Base-by-base conservation (phyloP, 1,140 invertebrate species). In the Daktulosphaira vitifoliae region DNA sequence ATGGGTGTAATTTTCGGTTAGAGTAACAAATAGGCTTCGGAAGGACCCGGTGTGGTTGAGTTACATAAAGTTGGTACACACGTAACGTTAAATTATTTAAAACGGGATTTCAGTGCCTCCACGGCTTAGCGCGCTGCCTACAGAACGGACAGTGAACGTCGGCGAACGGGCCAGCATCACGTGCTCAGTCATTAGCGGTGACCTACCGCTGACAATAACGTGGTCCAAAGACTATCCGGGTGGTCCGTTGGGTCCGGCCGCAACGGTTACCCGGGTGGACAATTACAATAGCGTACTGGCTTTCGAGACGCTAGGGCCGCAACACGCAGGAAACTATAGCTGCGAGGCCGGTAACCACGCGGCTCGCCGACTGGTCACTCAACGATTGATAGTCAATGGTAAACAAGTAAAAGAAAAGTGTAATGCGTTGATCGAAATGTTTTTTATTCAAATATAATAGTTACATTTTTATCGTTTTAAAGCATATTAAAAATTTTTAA, bases 341-440 rank as follows among this genome's bases (percentile, higher is more conserved):
- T 87, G 85, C 75, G 80, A 84, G 70, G 85, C 85, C 66, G 78
- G 81, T 68, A 88, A 88, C 73, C 77, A 80, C 49, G 86, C 85
- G 66, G 86, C 84, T 66, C 81, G 85, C 75, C 83, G 85, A 74
- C 80, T 82, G 65, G 82, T 84, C 72, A 84, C 84, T 65, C 85
- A 86, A 75, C 81, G 82, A 70, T 80, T 90, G 69, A 78, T 82
- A 76, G 87, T 90, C 74, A 87, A 90, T 76, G 87, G 88, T 90
- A 86, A 86, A n/a, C n/a, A 70, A 37, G 46, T 44, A 65, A 66
- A 38, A 33, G 8, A 65, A 50, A 56, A 23, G n/a, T 18, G 3
- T 15, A 44, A 44, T 26, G 15, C 7, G 26, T 18, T 18, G 18
- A 25, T 29, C 29, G 16, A n/a, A 16, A 5, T 37, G 52, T 38